Percentiles rank a stretch among this genome's conserved stretches.
Conservation (phyloP, 2,113 vertebrate species). For the Blennius ocellaris region DNA sequence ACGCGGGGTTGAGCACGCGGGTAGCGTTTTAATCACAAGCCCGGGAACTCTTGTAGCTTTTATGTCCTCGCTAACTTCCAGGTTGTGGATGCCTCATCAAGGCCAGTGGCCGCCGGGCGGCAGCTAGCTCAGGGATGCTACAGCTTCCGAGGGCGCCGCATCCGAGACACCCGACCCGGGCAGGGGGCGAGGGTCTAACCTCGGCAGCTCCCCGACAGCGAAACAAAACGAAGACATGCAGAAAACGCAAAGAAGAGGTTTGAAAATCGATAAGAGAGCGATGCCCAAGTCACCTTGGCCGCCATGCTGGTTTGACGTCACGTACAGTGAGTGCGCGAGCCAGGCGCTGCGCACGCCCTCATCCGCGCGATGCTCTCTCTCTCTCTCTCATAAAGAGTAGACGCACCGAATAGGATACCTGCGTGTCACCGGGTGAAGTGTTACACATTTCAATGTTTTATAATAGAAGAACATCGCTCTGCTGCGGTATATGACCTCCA, state of each 20-base stretch:
- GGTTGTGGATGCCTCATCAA: slow-evolving; percentile 58
- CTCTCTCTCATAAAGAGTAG: too few relatives aligned
- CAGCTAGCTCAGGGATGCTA: slow-evolving; percentile 68
- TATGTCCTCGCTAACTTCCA: slow-evolving; percentile 49
- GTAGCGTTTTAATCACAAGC: background rate
- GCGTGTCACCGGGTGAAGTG: too few relatives aligned
- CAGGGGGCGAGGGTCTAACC: background rate
- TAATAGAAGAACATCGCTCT: too few relatives aligned
- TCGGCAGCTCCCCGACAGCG: background rate
- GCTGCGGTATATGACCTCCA: too few relatives aligned
- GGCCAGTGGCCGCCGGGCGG: slow-evolving; percentile 60
- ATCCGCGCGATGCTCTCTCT: too few relatives aligned
- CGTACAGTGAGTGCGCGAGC: slow-evolving; percentile 55
- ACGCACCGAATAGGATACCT: too few relatives aligned
- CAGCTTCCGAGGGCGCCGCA: slow-evolving; percentile 10
- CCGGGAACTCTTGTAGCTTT: background rate
- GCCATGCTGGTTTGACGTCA: slow-evolving; percentile 94
- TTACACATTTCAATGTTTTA: too few relatives aligned
- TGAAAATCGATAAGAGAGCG: slow-evolving; percentile 57
- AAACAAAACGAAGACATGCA: slow-evolving; percentile 35
- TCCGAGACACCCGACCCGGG: background rate
- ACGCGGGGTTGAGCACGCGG: background rate
- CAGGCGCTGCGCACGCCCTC: slow-evolving; percentile 77
- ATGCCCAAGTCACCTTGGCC: slow-evolving; percentile 97
- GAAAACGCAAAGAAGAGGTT: slow-evolving; percentile 15